Base-by-base conservation (phyloP, 2,797 vertebrate genomes). In the Schizopygopsis malacanthus region DNA sequence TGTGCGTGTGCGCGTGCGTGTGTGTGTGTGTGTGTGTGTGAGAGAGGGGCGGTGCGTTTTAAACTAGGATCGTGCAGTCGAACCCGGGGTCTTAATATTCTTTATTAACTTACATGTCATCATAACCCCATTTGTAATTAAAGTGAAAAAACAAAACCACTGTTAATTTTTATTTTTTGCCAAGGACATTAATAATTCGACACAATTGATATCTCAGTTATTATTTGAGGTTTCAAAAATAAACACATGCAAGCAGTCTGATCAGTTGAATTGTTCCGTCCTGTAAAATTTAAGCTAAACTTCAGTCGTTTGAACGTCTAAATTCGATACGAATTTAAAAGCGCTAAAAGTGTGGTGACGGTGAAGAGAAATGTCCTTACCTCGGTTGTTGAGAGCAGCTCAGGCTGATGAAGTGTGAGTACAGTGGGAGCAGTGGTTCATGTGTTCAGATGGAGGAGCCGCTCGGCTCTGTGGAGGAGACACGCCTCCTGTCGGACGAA, bases 401-500 rank as follows among this genome's bases (percentile, higher is more conserved):
- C 86, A 79, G 87, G 90, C 83, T 82, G 86, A 54, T 70, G 89
- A 84, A 92, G 88, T 90, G 88, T 90, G 88, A 88, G 88, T 87
- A 87, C 88, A 92, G 88, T 91, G 87, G 91, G 90, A 92, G 87
- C 89, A 93, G 90, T 92, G 94, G 92, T 95, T 93, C 90, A 87
- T 92, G 93, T 92, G 93, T 92, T 93, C 91, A 91, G 90, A 87
- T 86, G 89, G 90, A 90, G 81, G 86, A 93, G 91, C 87, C 43
- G 91, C 91, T 90, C 71, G 85, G 86, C 91, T 91, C 91, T 88
- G 93, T 90, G 93, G 93, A 91, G 95, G 92, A 93, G 96, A 95
- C 95, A 96, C 97, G 97, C 97, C 97, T 96, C 96, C 97, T 95
- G 93, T 95, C 89, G 94, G 96, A 94, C 94, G 92, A 83, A 87